These are phyloP conservation scores for Norana najaformis DNA, from an alignment of 2,888 invertebrate species.

Conservation along the genomic window DNA sequence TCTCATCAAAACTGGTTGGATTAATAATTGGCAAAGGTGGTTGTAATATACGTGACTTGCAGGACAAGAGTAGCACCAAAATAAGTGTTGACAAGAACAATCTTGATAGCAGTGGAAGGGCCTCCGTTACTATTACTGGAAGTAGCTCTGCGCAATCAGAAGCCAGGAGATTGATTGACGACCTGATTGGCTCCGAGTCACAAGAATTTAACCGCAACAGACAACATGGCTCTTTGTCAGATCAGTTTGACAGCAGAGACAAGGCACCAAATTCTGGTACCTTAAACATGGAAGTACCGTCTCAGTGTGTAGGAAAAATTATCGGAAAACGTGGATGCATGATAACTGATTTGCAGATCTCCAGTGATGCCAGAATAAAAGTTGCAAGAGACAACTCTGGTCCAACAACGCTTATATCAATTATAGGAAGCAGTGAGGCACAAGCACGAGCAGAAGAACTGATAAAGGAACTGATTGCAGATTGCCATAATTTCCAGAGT, in stretches of 20 bases:
- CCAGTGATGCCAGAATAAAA: not conserved
- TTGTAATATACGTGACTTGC: constrained; percentile 55
- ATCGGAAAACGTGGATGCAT: not conserved
- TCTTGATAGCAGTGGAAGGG: constrained; percentile 2
- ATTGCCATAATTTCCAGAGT: not conserved
- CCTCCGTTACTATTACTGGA: not conserved
- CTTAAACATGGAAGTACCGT: not conserved
- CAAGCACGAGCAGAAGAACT: not conserved
- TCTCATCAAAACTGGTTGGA: constrained; percentile 22
- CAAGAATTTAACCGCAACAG: not conserved
- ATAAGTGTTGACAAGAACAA: constrained; percentile 64
- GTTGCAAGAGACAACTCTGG: not conserved
- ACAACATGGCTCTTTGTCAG: not conserved
- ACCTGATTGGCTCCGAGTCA: not conserved
- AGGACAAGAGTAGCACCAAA: constrained; percentile 51
- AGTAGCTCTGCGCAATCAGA: not conserved
- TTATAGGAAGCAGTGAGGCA: not conserved
- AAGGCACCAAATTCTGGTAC: not conserved
- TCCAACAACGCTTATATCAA: not conserved
- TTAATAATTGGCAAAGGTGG: constrained; percentile 54
- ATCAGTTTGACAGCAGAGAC: not conserved
- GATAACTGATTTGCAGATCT: not conserved
- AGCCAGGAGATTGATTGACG: not conserved
- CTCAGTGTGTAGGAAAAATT: not conserved
- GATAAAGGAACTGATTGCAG: not conserved